Conservation (phyloP, 2,888 invertebrate genomes). For the Gryllus longicercus region DNA sequence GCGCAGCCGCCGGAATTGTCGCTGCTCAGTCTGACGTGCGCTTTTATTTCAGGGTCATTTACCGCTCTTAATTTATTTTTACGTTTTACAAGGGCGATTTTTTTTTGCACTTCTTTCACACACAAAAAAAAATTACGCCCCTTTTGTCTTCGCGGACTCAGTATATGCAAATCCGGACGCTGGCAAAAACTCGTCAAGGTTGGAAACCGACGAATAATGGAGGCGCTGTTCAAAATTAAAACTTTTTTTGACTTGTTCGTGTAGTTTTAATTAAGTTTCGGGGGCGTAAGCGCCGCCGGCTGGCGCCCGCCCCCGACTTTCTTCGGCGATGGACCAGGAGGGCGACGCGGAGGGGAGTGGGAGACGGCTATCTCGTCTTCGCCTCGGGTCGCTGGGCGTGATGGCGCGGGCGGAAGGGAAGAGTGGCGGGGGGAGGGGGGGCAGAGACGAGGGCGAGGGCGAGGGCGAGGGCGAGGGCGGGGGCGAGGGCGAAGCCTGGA, state of each 20-base stretch:
- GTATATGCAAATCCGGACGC: not conserved
- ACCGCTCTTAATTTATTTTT: constrained; percentile 17
- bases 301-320: not conserved
- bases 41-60: constrained; percentile 17
- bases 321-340: not conserved
- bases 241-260: constrained; percentile 17
- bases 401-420: too few relatives aligned
- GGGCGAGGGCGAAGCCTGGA: too few relatives aligned
- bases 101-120: not conserved
- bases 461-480: too few relatives aligned
- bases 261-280: constrained; percentile 1
- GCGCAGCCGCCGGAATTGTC: too few relatives aligned
- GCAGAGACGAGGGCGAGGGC: too few relatives aligned
- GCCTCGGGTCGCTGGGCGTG: too few relatives aligned
- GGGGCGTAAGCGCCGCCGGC: constrained; percentile 4
- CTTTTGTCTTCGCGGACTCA: not conserved
- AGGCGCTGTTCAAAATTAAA: constrained; percentile 7
- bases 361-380: not conserved
- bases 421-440: too few relatives aligned
- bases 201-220: constrained; percentile 17
- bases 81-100: constrained; percentile 3
- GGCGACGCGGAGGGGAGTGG: not conserved
- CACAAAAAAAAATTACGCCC: not conserved
- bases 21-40: not conserved
- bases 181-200: constrained; percentile 17